Conservation (phyloP, 2,113 vertebrate genomes). For the Osmerus eperlanus region DNA sequence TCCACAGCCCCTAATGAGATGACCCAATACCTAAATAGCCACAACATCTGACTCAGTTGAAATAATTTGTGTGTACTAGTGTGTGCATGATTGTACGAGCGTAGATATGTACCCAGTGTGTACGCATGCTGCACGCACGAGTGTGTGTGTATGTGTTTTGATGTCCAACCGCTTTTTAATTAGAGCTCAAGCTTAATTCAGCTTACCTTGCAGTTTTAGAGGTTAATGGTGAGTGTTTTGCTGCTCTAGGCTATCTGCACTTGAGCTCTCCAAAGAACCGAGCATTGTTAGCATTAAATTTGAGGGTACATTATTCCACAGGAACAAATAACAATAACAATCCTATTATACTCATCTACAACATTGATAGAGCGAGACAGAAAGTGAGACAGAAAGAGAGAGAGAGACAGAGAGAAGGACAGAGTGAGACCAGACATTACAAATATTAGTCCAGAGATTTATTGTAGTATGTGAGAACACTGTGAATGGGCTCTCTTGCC, state of each 20-base stretch:
- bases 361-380: background rate
- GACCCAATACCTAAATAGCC: too few species aligned
- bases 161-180: conserved; percentile 57
- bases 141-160: background rate
- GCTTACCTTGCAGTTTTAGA: conserved; percentile 60
- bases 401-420: background rate
- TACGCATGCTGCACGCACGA: background rate
- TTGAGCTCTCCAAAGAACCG: conserved; percentile 45
- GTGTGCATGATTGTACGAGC: background rate
- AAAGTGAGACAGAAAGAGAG: background rate
- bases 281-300: conserved; percentile 43
- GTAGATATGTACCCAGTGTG: background rate
- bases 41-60: too few species aligned
- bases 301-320: conserved; percentile 18
- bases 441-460: background rate
- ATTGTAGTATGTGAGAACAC: background rate
- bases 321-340: background rate
- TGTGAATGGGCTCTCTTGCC: too few species aligned
- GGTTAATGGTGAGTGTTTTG: conserved; percentile 59
- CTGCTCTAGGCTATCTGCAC: conserved; percentile 50
- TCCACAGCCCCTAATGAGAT: too few species aligned
- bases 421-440: background rate
- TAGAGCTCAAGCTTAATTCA: conserved; percentile 58
- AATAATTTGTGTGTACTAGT: background rate
- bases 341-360: background rate